Conservation (phyloP, 2,797 vertebrate species). For the Jordanella pulchra region DNA sequence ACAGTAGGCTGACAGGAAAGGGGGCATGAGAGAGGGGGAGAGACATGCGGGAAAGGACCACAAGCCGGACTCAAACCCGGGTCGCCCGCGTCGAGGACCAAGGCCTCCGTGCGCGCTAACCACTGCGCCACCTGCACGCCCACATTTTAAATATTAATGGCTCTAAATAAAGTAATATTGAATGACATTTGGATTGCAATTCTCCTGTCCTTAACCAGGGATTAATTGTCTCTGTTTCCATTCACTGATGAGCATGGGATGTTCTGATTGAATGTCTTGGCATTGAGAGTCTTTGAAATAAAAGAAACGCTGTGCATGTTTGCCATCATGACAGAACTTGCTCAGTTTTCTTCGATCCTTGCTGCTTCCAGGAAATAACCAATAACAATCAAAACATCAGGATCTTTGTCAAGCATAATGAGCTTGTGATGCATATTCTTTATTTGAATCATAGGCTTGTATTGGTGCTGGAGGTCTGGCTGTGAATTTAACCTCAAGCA, state of each 20-base stretch:
- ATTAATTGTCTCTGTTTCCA: neutral
- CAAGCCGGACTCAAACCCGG: too few relatives aligned
- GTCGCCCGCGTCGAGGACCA: too few relatives aligned
- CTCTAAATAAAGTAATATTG: too few relatives aligned
- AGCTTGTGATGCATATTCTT: neutral
- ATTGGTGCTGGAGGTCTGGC: neutral
- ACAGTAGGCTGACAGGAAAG: too few relatives aligned
- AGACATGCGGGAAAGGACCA: too few relatives aligned
- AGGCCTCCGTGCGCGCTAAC: too few relatives aligned
- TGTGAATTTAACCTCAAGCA: slow-evolving; percentile 18
- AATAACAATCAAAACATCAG: neutral
- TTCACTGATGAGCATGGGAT: neutral
- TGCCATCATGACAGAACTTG: neutral
- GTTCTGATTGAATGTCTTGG: neutral
- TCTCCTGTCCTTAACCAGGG: neutral
- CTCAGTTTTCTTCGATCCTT: too few relatives aligned
- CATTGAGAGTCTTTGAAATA: neutral
- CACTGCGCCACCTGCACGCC: too few relatives aligned
- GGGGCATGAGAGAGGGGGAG: too few relatives aligned
- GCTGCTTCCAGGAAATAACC: neutral
- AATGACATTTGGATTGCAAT: too few relatives aligned
- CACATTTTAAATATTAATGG: too few relatives aligned
- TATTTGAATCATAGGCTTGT: neutral
- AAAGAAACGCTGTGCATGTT: neutral
- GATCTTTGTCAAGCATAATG: neutral